phyloP scores from a whole-genome alignment of 2,888 invertebrate genomes.

The Caenorhabditis sp. region DNA sequence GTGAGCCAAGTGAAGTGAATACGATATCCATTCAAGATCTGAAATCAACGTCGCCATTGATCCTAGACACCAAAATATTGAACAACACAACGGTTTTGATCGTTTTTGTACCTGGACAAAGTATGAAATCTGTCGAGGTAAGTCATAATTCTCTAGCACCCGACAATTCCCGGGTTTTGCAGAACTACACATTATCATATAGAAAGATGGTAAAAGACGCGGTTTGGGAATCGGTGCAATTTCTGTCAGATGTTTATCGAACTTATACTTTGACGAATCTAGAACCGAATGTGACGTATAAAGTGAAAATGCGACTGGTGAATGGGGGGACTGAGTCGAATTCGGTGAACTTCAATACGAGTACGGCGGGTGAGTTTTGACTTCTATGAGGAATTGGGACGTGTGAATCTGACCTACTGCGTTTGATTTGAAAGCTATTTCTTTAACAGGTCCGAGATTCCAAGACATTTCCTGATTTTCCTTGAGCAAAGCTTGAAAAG shows the following conservation, averaged over 20 bases:
- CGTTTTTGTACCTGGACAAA: constrained; percentile 42
- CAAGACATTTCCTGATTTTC: no score
- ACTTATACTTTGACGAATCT: neutral
- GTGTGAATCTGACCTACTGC: no score
- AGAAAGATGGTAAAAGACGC: constrained; percentile 15
- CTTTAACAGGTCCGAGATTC: no score
- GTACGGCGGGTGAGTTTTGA: constrained; percentile 20
- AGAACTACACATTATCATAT: constrained; percentile 51
- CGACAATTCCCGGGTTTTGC: constrained; percentile 2
- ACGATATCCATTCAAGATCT: constrained; percentile 29
- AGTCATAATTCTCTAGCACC: neutral
- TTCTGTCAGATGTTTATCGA: constrained; percentile 39
- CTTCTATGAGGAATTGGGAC: no score
- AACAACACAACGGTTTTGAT: constrained; percentile 45
- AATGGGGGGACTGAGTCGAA: constrained; percentile 37
- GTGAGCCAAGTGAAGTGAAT: constrained; percentile 26
- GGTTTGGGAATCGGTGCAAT: constrained; percentile 35
- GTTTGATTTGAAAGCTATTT: no score
- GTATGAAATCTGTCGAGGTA: constrained; percentile 35
- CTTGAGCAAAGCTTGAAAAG: no score
- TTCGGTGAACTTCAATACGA: constrained; percentile 23
- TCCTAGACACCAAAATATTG: constrained; percentile 37
- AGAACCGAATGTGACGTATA: constrained; percentile 34
- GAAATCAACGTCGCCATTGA: constrained; percentile 41
- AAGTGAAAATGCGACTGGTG: constrained; percentile 39